These are phyloP conservation scores for Cebus imitator DNA, from an alignment of 2,113 vertebrate species.

Conservation along the genomic window DNA sequence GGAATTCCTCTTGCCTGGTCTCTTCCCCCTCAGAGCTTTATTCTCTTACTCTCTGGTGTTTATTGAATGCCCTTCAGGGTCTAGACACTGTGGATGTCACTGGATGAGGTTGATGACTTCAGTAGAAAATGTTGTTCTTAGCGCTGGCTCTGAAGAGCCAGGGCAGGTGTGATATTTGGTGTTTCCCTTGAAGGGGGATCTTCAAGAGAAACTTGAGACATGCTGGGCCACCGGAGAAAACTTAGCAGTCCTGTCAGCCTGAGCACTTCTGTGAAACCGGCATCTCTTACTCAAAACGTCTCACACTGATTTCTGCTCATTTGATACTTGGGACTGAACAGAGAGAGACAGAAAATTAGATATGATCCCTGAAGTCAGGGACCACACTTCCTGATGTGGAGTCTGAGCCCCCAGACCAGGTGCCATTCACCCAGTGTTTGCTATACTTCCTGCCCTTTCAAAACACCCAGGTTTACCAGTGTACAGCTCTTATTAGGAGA, in stretches of 20 bases:
- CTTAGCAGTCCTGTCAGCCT: rapidly evolving
- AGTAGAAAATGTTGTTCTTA: rapidly evolving
- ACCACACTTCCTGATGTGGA: neutral
- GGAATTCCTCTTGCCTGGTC: neutral
- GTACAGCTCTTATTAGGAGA: neutral
- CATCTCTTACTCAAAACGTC: neutral
- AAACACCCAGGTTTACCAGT: neutral
- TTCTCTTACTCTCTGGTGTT: rapidly evolving
- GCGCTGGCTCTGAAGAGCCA: neutral
- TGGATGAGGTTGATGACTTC: no score
- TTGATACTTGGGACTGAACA: neutral
- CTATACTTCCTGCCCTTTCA: rapidly evolving
- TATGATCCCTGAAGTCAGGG: neutral
- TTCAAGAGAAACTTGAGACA: neutral
- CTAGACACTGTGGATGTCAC: rapidly evolving
- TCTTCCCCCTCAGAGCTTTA: rapidly evolving
- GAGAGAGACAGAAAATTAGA: neutral
- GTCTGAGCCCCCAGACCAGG: neutral
- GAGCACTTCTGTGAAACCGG: neutral
- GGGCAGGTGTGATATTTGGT: rapidly evolving
- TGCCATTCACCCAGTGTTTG: neutral
- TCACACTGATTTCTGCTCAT: neutral
- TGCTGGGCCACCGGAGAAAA: neutral
- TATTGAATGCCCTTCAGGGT: rapidly evolving
- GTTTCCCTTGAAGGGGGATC: rapidly evolving